Evolutionary conservation across 2,113 vertebrate species (phyloP), one percentile per base, ranked within the genome.

Genomic region (Ellobius talpinus): DNA sequence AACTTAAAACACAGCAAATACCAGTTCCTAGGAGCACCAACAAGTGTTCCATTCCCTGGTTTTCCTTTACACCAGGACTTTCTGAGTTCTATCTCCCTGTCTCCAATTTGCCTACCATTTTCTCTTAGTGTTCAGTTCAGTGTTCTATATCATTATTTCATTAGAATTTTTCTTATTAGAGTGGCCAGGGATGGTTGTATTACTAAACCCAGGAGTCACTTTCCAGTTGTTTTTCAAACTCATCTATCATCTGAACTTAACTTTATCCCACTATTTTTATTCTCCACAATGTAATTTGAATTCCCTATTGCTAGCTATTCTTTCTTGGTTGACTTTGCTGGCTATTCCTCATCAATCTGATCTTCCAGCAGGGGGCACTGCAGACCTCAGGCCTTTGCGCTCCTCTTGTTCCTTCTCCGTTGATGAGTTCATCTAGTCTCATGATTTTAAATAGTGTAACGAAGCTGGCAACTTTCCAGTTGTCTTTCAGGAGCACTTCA

Each of bases 401-500:
- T 74, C 14, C 47, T n/a, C 13, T 76, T 87, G 21, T 66, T 50
- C 5, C 24, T 3, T 63, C 58, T 92, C 29, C 19, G 11, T 17
- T 55, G 70, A 65, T 77, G 79, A 92, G 39, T 66, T 95, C 70
- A 94, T 55, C 16, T 47, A 88, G 76, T 52, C 31, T 88, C 65
- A 61, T 76, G 86, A 12, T 79, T 95, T 94, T 85, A 79, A 90
- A 55, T 47, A 68, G 24, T 65, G 39, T 70, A 86, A 85, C 33
- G 68, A 93, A 66, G 9, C 92, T 96, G 55, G 42, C 39, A 94
- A 88, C 14, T 70, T 19, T 50, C 61, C 87, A 76, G 29, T 88
- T 94, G 19, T 93, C 45, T 90, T 94, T 97, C 76, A 87, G 81
- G 24, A 90, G 52, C 24, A 90, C 26, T 96, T 94, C 52, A 68